Percentiles rank a stretch among this genome's conserved stretches.
phyloP scores from a whole-genome alignment of 2,888 invertebrate genomes.

The Drosophila aldrichi region DNA sequence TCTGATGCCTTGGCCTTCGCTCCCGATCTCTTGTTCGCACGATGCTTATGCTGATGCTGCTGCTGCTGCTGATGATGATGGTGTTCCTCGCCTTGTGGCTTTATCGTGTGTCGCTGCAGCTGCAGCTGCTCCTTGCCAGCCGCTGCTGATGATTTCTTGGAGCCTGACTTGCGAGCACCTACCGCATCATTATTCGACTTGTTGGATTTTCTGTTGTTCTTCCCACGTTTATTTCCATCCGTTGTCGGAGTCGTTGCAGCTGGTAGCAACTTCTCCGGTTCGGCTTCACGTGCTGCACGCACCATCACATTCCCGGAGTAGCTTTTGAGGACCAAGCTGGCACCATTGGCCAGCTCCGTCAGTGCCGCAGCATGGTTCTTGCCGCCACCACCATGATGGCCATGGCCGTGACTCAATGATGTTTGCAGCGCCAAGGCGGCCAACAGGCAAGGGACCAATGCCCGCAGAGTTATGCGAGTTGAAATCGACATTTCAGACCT shows the following conservation, averaged over 20 bases:
- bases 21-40: conserved; percentile 76
- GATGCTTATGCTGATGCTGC: conserved; percentile 38
- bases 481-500: conserved; percentile 55
- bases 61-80: conserved; percentile 40
- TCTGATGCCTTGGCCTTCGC: conserved; percentile 59
- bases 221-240: conserved; percentile 43
- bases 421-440: conserved; percentile 54
- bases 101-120: conserved; percentile 76
- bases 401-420: conserved; percentile 51
- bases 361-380: conserved; percentile 32
- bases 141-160: conserved; percentile 50
- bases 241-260: background rate
- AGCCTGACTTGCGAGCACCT: conserved; percentile 32
- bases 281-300: conserved; percentile 69
- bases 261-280: conserved; percentile 15
- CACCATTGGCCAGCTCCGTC: conserved; percentile 44
- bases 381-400: conserved; percentile 36
- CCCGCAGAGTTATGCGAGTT: conserved; percentile 24
- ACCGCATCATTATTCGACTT: conserved; percentile 60
- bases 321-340: conserved; percentile 62
- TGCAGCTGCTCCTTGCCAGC: conserved; percentile 56
- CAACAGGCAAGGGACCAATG: conserved; percentile 47
- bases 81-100: conserved; percentile 70
- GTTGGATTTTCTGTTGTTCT: conserved; percentile 79
- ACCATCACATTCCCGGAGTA: conserved; percentile 59